Conservation (phyloP, 2,888 invertebrate genomes). For the Andrena flavipes region DNA sequence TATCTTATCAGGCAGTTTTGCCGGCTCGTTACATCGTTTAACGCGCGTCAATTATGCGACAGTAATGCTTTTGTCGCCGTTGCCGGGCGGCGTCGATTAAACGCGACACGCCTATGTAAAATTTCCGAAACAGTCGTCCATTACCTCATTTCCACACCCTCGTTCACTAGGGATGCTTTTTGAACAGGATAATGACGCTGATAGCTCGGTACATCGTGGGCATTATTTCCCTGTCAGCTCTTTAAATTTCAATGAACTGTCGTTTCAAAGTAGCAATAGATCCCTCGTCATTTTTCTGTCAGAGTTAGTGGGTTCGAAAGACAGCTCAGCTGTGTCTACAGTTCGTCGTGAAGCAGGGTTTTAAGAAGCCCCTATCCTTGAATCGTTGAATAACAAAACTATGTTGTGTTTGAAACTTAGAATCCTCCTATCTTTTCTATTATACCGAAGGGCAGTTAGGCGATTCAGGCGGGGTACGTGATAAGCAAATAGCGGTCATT, state of each 20-base stretch:
- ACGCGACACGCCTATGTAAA: not conserved
- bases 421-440: not conserved
- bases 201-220: not conserved
- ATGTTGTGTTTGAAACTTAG: too few species aligned
- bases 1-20: constrained; percentile 46
- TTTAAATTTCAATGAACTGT: not conserved
- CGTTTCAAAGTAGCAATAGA: not conserved
- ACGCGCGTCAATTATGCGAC: constrained; percentile 40
- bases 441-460: not conserved
- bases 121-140: constrained; percentile 30
- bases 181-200: constrained; percentile 29
- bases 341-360: too few species aligned
- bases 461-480: not conserved
- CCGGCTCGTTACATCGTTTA: constrained; percentile 28
- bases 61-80: constrained; percentile 20
- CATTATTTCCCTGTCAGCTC: not conserved
- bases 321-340: too few species aligned
- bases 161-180: constrained; percentile 9
- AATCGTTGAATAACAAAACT: too few species aligned
- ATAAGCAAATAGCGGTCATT: constrained; percentile 19
- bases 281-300: not conserved
- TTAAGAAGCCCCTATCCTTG: too few species aligned
- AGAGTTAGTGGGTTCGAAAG: not conserved
- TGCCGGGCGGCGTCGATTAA: not conserved
- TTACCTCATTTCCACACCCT: not conserved